Conservation (phyloP, 2,888 invertebrate genomes). For the Timema podura region DNA sequence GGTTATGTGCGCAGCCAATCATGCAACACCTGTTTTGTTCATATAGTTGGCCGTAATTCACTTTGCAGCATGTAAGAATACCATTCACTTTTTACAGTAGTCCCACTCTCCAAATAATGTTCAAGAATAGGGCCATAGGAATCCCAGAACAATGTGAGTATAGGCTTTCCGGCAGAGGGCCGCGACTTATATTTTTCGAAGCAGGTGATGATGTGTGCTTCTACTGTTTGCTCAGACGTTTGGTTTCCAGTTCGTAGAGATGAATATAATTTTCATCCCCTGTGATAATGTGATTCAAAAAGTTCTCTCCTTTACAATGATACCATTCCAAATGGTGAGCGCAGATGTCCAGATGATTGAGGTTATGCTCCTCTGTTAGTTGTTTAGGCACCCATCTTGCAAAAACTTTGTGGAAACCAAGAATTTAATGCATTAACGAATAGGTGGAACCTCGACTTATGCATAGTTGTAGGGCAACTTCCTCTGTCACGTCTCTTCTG, state of each 20-base stretch:
- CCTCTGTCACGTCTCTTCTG: too few relatives aligned
- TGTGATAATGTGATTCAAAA: too few relatives aligned
- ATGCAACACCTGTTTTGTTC: too few relatives aligned
- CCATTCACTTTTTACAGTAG: background rate
- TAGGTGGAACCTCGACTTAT: too few relatives aligned
- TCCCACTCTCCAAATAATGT: background rate
- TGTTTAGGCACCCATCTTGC: too few relatives aligned
- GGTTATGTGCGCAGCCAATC: background rate
- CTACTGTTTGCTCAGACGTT: background rate
- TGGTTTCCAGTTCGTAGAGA: background rate
- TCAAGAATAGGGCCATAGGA: background rate
- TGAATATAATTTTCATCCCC: background rate
- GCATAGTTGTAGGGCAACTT: too few relatives aligned
- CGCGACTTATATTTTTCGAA: background rate
- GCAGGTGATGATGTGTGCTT: background rate
- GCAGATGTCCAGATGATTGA: too few relatives aligned
- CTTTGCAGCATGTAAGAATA: background rate
- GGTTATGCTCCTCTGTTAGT: too few relatives aligned
- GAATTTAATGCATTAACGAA: too few relatives aligned
- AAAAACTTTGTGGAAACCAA: too few relatives aligned
- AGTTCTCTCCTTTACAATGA: too few relatives aligned
- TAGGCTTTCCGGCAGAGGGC: slow-evolving; percentile 1
- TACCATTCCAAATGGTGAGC: too few relatives aligned
- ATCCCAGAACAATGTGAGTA: background rate
- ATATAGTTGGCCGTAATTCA: background rate